phyloP scores from a whole-genome alignment of 2,797 vertebrate genomes.

The Hyperoplus immaculatus region DNA sequence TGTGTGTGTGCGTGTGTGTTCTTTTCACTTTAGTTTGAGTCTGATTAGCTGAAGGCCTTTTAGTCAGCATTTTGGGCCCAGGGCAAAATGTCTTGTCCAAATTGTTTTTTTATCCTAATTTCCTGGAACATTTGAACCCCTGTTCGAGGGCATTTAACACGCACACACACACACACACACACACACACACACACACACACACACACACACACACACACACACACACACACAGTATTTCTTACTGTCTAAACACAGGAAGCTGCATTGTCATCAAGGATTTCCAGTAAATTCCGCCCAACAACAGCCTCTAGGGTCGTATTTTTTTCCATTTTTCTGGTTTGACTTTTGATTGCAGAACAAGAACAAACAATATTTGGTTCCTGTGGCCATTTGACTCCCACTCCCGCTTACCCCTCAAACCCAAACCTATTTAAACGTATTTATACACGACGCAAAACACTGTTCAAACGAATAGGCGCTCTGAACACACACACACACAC shows the following conservation, averaged over 20 bases:
- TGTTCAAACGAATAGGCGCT: slow-evolving; percentile 74
- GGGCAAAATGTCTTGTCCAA: slow-evolving; percentile 9
- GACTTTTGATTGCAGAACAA: slow-evolving; percentile 83
- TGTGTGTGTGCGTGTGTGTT: too few relatives aligned
- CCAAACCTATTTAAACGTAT: slow-evolving; percentile 66
- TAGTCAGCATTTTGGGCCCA: too few relatives aligned
- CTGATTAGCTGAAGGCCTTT: slow-evolving; percentile 29
- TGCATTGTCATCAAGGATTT: slow-evolving; percentile 83
- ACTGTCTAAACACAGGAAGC: slow-evolving; percentile 78
- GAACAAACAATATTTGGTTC: slow-evolving; percentile 85
- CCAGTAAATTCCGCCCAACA: slow-evolving; percentile 81
- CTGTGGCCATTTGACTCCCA: slow-evolving; percentile 74
- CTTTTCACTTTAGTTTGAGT: slow-evolving; percentile 41
- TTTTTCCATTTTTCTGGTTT: slow-evolving; percentile 79
- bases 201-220: too few relatives aligned
- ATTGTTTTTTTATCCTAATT: slow-evolving; percentile 54
- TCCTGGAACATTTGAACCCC: slow-evolving; percentile 39
- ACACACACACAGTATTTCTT: slow-evolving; percentile 55
- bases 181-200: too few relatives aligned
- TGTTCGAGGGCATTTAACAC: too few relatives aligned
- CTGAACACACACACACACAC: background rate
- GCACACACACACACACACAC: too few relatives aligned
- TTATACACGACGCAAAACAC: slow-evolving; percentile 80
- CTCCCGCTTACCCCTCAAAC: slow-evolving; percentile 28
- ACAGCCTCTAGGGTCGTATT: slow-evolving; percentile 64